Percentiles rank a stretch among this genome's conserved stretches.
Conservation (phyloP, 2,888 invertebrate species). For the Aphidoletes aphidimyza region DNA sequence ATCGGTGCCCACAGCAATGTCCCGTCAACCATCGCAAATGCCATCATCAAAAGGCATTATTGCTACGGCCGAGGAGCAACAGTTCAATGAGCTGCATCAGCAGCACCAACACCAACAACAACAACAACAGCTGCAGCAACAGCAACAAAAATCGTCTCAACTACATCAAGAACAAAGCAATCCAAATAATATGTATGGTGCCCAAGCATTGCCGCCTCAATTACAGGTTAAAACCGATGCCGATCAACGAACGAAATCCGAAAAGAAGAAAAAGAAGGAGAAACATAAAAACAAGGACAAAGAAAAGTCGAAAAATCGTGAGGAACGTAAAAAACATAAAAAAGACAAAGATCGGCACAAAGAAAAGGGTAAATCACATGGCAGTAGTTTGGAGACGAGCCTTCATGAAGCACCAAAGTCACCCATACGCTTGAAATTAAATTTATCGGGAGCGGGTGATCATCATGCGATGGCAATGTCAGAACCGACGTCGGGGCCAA, state of each 20-base stretch:
- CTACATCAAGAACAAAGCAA: conserved; percentile 61
- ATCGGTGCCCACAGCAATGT: background rate
- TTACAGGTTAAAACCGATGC: conserved; percentile 56
- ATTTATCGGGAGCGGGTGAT: conserved; percentile 59
- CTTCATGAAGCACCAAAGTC: background rate
- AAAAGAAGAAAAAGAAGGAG: conserved; percentile 78
- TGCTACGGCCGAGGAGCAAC: background rate
- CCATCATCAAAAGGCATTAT: background rate
- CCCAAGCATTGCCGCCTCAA: conserved; percentile 21
- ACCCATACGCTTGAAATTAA: conserved; percentile 69
- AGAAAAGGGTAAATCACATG: conserved; percentile 56
- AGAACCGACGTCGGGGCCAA: background rate
- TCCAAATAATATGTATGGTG: conserved; percentile 57
- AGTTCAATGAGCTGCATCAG: background rate
- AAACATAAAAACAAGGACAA: conserved; percentile 85
- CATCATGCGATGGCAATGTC: background rate
- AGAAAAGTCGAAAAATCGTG: conserved; percentile 78
- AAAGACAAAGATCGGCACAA: conserved; percentile 72
- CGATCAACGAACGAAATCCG: conserved; percentile 59
- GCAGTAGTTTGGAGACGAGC: background rate
- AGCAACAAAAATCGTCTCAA: conserved; percentile 59
- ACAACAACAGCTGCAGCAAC: conserved; percentile 59
- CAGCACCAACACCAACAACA: background rate
- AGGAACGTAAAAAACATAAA: conserved; percentile 79
- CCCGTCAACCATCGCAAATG: background rate